These are phyloP conservation scores for Papilio dardanus DNA, from an alignment of 1,140 invertebrate species.

Conservation along the genomic window DNA sequence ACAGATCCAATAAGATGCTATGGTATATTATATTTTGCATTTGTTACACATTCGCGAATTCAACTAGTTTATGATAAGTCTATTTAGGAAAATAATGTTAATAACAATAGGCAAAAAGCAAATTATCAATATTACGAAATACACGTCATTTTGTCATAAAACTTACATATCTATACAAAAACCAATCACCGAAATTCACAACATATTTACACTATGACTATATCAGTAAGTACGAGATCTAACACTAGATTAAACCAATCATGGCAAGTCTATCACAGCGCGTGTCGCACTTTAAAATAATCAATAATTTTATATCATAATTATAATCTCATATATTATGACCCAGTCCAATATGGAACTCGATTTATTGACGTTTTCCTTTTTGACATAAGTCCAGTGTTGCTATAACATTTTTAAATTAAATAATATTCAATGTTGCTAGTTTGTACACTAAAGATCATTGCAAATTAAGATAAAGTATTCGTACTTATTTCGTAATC, in stretches of 20 bases:
- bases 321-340: constrained; percentile 54
- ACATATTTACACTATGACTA: constrained; percentile 50
- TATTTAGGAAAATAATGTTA: constrained; percentile 22
- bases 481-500: too few relatives aligned
- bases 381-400: constrained; percentile 44
- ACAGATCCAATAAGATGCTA: too few relatives aligned
- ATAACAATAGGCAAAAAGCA: constrained; percentile 36
- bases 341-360: constrained; percentile 68
- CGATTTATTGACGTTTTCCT: constrained; percentile 62
- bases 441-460: too few relatives aligned
- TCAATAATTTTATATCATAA: constrained; percentile 65
- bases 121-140: constrained; percentile 48
- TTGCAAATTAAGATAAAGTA: too few relatives aligned
- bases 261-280: constrained; percentile 2
- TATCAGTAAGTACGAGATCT: constrained; percentile 37
- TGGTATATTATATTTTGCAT: neutral
- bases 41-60: neutral
- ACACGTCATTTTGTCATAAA: constrained; percentile 72
- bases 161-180: constrained; percentile 59
- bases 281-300: constrained; percentile 58
- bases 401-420: constrained; percentile 40
- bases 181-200: constrained; percentile 59
- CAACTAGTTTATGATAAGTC: neutral
- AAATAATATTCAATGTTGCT: neutral
- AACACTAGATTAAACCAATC: constrained; percentile 9